Percentiles rank a stretch among this genome's conserved stretches.
These are phyloP conservation scores for Ophthalmolycus amberensis DNA, from an alignment of 2,113 vertebrate species.

Conservation along the genomic window DNA sequence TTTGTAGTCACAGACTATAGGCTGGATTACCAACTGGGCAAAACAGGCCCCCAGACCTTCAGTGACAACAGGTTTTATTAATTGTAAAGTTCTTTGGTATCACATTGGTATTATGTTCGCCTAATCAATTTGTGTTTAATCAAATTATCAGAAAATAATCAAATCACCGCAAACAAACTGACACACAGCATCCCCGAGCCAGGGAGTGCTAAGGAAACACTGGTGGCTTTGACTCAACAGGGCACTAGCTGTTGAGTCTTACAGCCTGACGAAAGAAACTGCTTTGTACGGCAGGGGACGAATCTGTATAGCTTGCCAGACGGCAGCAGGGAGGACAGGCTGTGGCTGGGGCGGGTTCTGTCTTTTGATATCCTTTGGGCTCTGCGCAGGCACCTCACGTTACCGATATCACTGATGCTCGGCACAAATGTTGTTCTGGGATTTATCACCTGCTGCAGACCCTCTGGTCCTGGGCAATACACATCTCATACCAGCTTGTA, in stretches of 20 bases:
- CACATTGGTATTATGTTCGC: background rate
- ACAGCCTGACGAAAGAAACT: no score
- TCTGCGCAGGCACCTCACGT: no score
- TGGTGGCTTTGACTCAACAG: background rate
- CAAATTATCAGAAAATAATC: no score
- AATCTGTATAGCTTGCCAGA: no score
- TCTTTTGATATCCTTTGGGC: no score
- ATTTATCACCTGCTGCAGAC: background rate
- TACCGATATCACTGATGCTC: no score
- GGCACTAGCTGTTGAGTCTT: background rate
- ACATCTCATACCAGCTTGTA: background rate
- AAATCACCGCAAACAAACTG: background rate
- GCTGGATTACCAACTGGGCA: background rate
- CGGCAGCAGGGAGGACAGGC: no score
- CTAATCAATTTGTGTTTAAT: background rate
- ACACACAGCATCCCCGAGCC: background rate
- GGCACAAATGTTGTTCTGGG: no score
- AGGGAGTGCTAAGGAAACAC: background rate
- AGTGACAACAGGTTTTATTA: background rate
- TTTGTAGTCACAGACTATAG: background rate
- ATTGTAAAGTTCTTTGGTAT: background rate
- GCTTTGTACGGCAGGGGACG: no score
- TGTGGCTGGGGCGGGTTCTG: no score
- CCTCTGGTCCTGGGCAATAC: background rate
- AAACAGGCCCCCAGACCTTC: background rate